phyloP scores from a whole-genome alignment of 2,113 vertebrate species.

The Silurus asotus region DNA sequence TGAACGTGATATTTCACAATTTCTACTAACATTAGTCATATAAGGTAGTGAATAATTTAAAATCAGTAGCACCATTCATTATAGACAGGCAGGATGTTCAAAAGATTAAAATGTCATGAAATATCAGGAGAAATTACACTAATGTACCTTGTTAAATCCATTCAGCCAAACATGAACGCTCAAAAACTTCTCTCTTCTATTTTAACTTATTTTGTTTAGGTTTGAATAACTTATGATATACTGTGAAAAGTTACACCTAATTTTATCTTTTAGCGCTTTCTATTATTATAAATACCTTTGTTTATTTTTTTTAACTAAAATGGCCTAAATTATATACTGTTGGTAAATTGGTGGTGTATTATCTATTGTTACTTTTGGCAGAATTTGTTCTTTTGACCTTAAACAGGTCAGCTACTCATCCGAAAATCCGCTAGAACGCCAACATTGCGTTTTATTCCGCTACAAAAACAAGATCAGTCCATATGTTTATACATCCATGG shows the following conservation, averaged over 20 bases:
- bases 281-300: background rate
- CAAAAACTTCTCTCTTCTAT: background rate
- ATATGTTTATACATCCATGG: background rate
- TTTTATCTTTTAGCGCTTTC: background rate
- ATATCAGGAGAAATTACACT: background rate
- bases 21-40: conserved; percentile 8
- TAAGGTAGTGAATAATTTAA: background rate
- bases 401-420: background rate
- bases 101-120: conserved; percentile 20
- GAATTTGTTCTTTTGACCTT: background rate
- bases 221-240: background rate
- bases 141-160: conserved; percentile 18
- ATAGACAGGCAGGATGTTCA: background rate
- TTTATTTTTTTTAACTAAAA: background rate
- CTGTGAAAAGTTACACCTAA: background rate
- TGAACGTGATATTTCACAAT: background rate
- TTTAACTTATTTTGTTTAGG: background rate
- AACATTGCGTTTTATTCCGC: background rate
- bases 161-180: background rate
- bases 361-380: background rate
- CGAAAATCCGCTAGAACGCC: background rate
- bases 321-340: background rate
- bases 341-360: too few species aligned
- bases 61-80: conserved; percentile 18
- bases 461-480: background rate